A percentile compares a stretch with the other conserved stretches of the same genome.
phyloP scores from a whole-genome alignment of 2,888 invertebrate genomes.

The Ectobius pallidus region DNA sequence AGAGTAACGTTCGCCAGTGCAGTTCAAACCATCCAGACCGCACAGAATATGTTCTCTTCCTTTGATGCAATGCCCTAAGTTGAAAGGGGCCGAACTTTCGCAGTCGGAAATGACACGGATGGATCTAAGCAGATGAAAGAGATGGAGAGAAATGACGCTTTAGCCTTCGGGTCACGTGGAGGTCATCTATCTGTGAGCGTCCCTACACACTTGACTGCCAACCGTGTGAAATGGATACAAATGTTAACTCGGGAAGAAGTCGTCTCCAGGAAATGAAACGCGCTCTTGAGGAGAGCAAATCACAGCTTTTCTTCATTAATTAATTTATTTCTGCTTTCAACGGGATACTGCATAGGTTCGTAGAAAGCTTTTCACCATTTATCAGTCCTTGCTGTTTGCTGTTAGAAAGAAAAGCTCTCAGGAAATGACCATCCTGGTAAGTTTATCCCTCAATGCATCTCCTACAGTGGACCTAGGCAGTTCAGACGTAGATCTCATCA shows the following conservation, averaged over 20 bases:
- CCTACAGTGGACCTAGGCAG: no score
- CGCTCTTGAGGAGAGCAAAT: not conserved
- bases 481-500: no score
- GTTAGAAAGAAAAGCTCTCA: not conserved
- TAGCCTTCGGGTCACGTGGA: not conserved
- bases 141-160: not conserved
- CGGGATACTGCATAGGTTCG: not conserved
- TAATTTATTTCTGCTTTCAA: not conserved
- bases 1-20: no score
- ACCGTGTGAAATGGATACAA: not conserved
- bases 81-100: not conserved
- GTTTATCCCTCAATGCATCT: no score
- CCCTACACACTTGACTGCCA: not conserved
- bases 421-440: not conserved
- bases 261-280: not conserved
- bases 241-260: not conserved
- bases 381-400: not conserved
- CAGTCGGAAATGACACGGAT: not conserved
- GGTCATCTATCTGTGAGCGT: not conserved
- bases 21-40: no score
- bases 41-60: no score
- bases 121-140: no score
- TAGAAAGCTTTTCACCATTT: not conserved
- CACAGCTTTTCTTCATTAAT: constrained; percentile 10
- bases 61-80: not conserved